Percentiles rank a stretch among this genome's conserved stretches.
These are phyloP conservation scores for Rutpela maculata DNA, from an alignment of 2,888 invertebrate species.

Conservation along the genomic window DNA sequence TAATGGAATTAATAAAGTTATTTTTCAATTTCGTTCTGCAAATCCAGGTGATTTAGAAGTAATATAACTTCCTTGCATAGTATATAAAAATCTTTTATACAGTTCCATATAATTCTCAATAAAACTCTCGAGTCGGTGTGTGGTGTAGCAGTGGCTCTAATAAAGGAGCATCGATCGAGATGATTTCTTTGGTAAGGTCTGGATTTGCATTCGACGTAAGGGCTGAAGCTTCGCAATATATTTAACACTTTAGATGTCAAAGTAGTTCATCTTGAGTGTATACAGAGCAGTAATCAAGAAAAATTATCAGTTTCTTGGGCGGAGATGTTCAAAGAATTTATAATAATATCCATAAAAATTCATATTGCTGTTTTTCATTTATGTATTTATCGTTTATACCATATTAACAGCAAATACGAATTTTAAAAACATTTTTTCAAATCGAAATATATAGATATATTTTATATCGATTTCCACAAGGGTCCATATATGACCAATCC, in stretches of 20 bases:
- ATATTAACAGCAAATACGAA: no score
- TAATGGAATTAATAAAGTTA: slow-evolving; percentile 8
- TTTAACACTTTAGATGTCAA: neutral
- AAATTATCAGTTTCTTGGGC: no score
- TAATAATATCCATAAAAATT: no score
- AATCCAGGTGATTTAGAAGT: slow-evolving; percentile 16
- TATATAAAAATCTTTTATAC: slow-evolving; percentile 29
- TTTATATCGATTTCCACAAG: no score
- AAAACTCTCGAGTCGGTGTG: slow-evolving; percentile 20
- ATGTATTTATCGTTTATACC: no score
- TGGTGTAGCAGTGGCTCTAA: slow-evolving; percentile 3
- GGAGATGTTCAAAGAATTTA: no score
- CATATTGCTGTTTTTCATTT: no score
- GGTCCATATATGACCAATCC: no score
- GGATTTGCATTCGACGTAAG: slow-evolving; percentile 12
- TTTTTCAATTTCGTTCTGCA: slow-evolving; percentile 22
- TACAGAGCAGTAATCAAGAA: neutral
- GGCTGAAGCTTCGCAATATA: neutral
- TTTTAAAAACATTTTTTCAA: no score
- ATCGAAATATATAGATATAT: no score
- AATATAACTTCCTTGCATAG: slow-evolving; percentile 23
- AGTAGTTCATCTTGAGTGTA: neutral
- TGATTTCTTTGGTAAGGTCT: neutral
- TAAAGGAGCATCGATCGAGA: slow-evolving; percentile 26
- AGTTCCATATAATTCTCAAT: slow-evolving; percentile 37